phyloP scores from a whole-genome alignment of 64 coral and sea anemone species.

The Pocillopora damicornis region DNA sequence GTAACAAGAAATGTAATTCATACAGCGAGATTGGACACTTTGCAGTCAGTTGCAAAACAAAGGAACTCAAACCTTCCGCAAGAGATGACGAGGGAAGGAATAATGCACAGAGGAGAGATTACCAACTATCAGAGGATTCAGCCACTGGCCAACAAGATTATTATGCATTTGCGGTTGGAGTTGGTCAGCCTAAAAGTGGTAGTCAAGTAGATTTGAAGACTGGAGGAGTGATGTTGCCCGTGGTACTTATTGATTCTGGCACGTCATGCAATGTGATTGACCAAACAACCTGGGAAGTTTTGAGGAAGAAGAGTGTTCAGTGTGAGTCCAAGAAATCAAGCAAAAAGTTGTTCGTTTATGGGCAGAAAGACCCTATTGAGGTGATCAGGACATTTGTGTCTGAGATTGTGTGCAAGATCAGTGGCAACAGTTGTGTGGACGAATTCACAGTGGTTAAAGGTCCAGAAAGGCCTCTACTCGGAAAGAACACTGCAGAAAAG shows the following conservation, averaged over 20 bases:
- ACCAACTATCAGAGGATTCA: constrained; percentile 39
- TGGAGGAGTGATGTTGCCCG: not conserved
- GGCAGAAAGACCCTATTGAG: not conserved
- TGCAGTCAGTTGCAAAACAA: constrained; percentile 48
- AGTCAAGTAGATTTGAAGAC: not conserved
- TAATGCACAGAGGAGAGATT: constrained; percentile 27
- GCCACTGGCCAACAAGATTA: constrained; percentile 42
- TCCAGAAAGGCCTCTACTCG: not conserved
- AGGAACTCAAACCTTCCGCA: constrained; percentile 36
- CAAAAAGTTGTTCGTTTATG: no score
- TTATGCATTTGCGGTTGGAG: constrained; percentile 45
- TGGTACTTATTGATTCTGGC: not conserved
- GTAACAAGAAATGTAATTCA: constrained; percentile 44
- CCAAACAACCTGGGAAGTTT: not conserved
- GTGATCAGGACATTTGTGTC: not conserved
- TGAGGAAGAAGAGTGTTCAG: not conserved
- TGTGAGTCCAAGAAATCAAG: no score
- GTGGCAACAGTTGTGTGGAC: constrained; percentile 12
- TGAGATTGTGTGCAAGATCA: not conserved
- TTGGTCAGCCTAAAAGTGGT: constrained; percentile 30
- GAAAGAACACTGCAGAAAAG: not conserved
- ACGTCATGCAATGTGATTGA: not conserved
- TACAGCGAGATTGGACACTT: constrained; percentile 39
- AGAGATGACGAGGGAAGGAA: constrained; percentile 41
- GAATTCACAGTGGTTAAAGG: not conserved